Base-by-base conservation (phyloP, 1,140 invertebrate genomes). In the Cydia amplana region DNA sequence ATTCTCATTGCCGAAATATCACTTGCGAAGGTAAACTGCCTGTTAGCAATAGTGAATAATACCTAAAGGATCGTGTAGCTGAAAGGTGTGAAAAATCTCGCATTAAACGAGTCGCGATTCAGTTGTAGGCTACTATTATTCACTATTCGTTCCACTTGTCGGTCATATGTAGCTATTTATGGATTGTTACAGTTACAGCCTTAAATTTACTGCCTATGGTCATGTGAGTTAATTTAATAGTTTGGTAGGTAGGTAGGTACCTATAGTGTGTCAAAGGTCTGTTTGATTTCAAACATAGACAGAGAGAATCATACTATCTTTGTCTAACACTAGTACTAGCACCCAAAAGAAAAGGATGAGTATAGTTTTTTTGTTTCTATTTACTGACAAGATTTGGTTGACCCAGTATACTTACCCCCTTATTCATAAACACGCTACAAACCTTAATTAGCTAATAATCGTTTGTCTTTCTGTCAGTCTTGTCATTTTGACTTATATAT, bases 31-130 rank as follows among this genome's bases (percentile, higher is more conserved):
- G 55, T 60, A 60, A 60, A 23, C 55, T 23, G 51, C 16, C 20
- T 60, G 20, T 60, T 60, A 60, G 55, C 49, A 51, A 18, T 49
- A 55, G n/a, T 55, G 12, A 55, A 55, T 23, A 60, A 60, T 23
- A 60, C 18, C n/a, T 23, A 23, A 7, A 10, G 18, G 9, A 51
- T 12, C 5, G n/a, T 51, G 49, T n/a, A 18, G 55, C 55, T 60
- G 55, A 60, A 60, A 60, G 18, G 55, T 60, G 55, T 60, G 55
- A 60, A 23, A 60, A 60, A 60, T 55, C 51, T n/a, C 16, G 51
- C 51, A 18, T 55, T 55, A 46, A 46, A 14, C 43, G 51, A 55
- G 51, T 55, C 18, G 51, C n/a, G 51, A 14, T 55, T 55, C 46
- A 49, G 6, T 55, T 18, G 55, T 20, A 23, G 9, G n/a, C 9